phyloP scores from a whole-genome alignment of 2,797 vertebrate genomes.

The Myotis vivesi region DNA sequence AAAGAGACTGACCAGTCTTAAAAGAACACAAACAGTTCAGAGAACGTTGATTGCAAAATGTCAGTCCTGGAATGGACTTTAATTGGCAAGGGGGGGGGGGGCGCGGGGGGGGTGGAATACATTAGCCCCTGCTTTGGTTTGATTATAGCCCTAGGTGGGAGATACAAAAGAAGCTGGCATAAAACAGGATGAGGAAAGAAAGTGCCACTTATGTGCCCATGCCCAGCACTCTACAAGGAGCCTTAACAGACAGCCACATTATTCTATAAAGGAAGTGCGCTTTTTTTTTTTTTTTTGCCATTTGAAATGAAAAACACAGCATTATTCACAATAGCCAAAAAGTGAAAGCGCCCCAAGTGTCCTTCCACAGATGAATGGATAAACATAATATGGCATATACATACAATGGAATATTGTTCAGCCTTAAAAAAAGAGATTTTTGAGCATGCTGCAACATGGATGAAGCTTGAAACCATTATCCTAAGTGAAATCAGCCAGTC shows the following conservation, averaged over 20 bases:
- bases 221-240: background rate
- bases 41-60: background rate
- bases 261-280: background rate
- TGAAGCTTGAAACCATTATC: background rate
- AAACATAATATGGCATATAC: background rate
- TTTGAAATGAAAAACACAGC: background rate
- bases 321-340: constrained; percentile 6
- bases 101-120: background rate
- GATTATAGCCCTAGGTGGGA: background rate
- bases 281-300: background rate
- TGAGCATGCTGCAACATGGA: background rate
- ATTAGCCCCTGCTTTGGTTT: background rate
- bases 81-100: background rate
- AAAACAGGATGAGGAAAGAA: background rate
- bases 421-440: constrained; percentile 5
- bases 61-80: background rate
- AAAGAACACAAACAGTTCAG: constrained; percentile 38
- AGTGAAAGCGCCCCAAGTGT: background rate
- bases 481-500: background rate
- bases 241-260: background rate
- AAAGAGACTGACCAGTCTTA: background rate
- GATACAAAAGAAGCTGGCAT: background rate
- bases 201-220: background rate
- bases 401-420: background rate
- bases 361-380: background rate